A percentile compares a stretch with the other conserved stretches of the same genome.
Evolutionary conservation across 2,113 vertebrate genomes (phyloP).

Genomic region (Phainopepla nitens): DNA sequence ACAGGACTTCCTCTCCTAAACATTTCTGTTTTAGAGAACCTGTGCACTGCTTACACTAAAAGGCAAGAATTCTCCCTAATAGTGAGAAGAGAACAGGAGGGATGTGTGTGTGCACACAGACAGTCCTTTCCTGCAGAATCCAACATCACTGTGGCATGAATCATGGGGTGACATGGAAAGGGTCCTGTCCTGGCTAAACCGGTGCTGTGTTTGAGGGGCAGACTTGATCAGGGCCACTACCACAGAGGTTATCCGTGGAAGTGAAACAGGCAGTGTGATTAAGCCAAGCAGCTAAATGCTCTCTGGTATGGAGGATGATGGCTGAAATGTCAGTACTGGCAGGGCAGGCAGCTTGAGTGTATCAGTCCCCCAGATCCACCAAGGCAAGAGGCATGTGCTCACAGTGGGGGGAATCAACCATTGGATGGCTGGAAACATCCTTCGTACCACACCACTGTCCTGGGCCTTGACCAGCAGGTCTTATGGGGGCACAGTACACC

Average conservation of each 20-base stretch:
- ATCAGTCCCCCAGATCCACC: too few relatives aligned
- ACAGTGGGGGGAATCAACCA: neutral
- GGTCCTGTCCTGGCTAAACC: neutral
- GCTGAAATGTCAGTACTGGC: neutral
- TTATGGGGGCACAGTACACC: neutral
- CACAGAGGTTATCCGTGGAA: neutral
- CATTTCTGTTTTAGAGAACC: neutral
- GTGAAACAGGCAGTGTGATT: neutral
- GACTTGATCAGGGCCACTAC: neutral
- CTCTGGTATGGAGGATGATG: too few relatives aligned
- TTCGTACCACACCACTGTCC: neutral
- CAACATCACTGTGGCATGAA: too few relatives aligned
- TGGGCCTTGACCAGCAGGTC: neutral
- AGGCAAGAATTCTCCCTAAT: neutral
- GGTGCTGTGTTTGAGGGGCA: neutral
- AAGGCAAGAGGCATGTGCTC: neutral
- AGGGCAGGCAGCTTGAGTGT: neutral
- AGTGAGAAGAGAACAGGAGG: neutral
- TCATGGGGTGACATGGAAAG: neutral
- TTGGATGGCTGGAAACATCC: neutral
- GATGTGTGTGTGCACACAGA: neutral
- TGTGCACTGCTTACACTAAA: too few relatives aligned
- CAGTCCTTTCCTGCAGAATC: neutral
- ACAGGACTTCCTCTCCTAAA: neutral
- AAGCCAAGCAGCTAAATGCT: neutral